These are phyloP conservation scores for Tinea pellionella DNA, from an alignment of 2,888 invertebrate genomes.

Conservation along the genomic window DNA sequence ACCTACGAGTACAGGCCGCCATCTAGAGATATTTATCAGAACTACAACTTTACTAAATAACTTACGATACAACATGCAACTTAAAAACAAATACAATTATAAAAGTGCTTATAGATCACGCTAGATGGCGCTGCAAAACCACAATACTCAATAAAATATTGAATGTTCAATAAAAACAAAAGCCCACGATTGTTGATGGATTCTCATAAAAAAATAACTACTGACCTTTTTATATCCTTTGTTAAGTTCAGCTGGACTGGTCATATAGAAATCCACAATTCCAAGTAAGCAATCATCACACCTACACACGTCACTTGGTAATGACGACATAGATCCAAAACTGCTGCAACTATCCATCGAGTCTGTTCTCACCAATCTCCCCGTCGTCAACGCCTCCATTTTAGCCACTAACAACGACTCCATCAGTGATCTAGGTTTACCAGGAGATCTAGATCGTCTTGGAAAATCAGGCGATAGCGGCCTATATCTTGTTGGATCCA, in stretches of 20 bases:
- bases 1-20: not conserved
- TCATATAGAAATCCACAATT: slow-evolving; percentile 80
- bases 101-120: not conserved
- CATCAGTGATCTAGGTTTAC: slow-evolving; percentile 82
- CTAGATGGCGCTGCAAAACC: not conserved
- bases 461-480: slow-evolving; percentile 59
- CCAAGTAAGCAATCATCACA: slow-evolving; percentile 88
- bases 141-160: not conserved
- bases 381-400: slow-evolving; percentile 77
- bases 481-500: slow-evolving; percentile 32
- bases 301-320: slow-evolving; percentile 79
- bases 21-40: not conserved
- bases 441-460: slow-evolving; percentile 58
- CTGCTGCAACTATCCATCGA: slow-evolving; percentile 83
- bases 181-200: too few relatives aligned
- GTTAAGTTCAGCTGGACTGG: slow-evolving; percentile 61
- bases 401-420: slow-evolving; percentile 83
- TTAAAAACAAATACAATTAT: not conserved
- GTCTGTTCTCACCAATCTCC: slow-evolving; percentile 76
- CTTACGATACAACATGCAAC: not conserved
- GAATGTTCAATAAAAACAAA: too few relatives aligned
- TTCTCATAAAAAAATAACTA: slow-evolving; percentile 16
- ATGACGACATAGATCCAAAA: slow-evolving; percentile 75
- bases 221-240: slow-evolving; percentile 73
- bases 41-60: not conserved